Conservation (phyloP, 2,113 vertebrate species). For the Lathamus discolor region DNA sequence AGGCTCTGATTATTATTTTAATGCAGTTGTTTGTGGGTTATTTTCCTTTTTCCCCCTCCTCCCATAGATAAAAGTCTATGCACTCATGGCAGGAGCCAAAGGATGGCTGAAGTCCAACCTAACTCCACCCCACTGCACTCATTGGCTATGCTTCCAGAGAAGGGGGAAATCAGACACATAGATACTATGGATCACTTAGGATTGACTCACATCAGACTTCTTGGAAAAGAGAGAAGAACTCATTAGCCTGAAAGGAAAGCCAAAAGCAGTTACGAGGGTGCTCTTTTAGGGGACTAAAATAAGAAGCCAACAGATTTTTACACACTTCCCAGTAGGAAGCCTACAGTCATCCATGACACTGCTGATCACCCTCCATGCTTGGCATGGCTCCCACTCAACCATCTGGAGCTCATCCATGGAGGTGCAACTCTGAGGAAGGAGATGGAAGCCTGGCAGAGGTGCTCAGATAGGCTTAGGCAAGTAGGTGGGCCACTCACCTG, state of each 20-base stretch:
- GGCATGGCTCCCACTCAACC: neutral
- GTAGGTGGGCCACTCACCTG: neutral
- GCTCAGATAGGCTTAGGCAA: neutral
- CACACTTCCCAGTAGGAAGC: neutral
- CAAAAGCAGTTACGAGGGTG: neutral
- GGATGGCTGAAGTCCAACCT: slow-evolving; percentile 13
- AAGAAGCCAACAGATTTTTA: neutral
- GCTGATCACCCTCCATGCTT: neutral
- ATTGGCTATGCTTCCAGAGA: neutral
- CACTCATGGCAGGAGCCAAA: neutral
- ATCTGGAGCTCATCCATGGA: slow-evolving; percentile 9
- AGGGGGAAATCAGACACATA: neutral
- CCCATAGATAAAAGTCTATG: neutral
- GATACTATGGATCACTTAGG: neutral
- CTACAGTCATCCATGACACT: neutral
- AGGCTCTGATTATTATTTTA: slow-evolving; percentile 53
- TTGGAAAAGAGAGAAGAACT: neutral
- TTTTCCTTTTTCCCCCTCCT: neutral
- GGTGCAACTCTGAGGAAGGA: neutral
- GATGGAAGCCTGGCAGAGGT: neutral
- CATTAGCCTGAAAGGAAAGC: slow-evolving; percentile 1
- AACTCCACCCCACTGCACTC: neutral
- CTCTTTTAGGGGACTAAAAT: neutral
- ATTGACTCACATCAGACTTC: neutral
- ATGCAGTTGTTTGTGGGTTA: slow-evolving; percentile 34